Conservation (phyloP, 2,113 vertebrate species). For the Neoarius graeffei region DNA sequence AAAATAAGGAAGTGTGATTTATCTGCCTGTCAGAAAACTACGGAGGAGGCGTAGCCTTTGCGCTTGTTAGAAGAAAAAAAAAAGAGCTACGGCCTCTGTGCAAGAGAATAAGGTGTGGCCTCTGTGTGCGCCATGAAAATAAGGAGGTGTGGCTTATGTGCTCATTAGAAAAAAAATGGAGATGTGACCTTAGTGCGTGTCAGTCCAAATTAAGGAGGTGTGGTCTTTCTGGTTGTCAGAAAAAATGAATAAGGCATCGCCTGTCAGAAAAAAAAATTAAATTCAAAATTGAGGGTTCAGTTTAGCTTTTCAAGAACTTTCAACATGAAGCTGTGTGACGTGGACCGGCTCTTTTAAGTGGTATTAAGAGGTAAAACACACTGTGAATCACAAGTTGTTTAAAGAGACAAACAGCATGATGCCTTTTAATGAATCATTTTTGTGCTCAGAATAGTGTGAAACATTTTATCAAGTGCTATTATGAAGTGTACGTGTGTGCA, state of each 20-base stretch:
- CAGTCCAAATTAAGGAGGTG: neutral
- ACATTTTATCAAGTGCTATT: neutral
- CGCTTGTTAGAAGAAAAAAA: no score
- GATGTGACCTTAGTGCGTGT: neutral
- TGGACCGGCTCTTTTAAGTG: neutral
- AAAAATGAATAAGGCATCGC: neutral
- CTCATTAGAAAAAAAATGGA: neutral
- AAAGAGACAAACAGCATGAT: neutral
- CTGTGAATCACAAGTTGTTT: slow-evolving; percentile 16
- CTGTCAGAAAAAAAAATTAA: neutral
- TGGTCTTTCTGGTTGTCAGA: neutral
- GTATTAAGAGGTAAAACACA: slow-evolving; percentile 2
- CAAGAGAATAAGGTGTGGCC: neutral
- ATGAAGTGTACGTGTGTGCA: neutral
- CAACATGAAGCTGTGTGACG: neutral
- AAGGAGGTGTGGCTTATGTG: neutral
- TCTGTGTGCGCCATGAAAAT: neutral
- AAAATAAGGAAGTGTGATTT: neutral
- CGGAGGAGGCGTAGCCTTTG: no score
- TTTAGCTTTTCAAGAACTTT: neutral
- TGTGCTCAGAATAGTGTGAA: neutral
- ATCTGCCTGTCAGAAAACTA: neutral
- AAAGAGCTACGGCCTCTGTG: neutral
- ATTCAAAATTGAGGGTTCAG: neutral
- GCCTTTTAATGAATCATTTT: slow-evolving; percentile 3